These are phyloP conservation scores for Mirza zaza DNA, from an alignment of 2,113 vertebrate species.

Conservation along the genomic window DNA sequence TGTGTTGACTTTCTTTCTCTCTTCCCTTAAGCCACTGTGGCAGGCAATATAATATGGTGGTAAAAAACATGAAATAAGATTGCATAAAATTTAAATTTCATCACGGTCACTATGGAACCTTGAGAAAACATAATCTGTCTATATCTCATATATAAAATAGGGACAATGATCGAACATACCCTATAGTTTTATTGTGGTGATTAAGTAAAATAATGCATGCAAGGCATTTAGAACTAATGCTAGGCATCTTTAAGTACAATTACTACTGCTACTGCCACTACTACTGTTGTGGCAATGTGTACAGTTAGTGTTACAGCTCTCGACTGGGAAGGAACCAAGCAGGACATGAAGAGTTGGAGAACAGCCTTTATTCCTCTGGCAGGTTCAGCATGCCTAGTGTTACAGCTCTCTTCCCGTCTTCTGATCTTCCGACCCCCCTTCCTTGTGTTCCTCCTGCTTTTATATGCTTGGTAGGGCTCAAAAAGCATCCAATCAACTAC, in stretches of 20 bases:
- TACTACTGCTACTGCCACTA: rapidly evolving
- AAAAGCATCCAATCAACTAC: too few species aligned
- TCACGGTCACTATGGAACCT: neutral
- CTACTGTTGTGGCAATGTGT: too few species aligned
- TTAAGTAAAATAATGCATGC: neutral
- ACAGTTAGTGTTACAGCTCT: too few species aligned
- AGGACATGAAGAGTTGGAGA: too few species aligned
- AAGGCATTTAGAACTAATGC: neutral
- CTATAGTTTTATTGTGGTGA: neutral
- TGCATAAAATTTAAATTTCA: neutral
- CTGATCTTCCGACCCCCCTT: too few species aligned
- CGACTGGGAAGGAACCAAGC: too few species aligned
- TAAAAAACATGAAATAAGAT: neutral
- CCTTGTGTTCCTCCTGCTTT: too few species aligned
- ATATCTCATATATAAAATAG: neutral
- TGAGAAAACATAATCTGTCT: neutral
- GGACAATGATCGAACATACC: neutral
- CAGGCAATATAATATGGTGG: neutral
- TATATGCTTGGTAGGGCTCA: too few species aligned
- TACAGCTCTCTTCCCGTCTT: too few species aligned
- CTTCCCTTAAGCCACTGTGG: neutral
- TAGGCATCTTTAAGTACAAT: neutral
- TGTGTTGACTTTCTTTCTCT: neutral
- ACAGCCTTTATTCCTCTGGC: too few species aligned
- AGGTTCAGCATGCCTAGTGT: too few species aligned